phyloP scores from a whole-genome alignment of 2,888 invertebrate species.

The Dicycla oo region DNA sequence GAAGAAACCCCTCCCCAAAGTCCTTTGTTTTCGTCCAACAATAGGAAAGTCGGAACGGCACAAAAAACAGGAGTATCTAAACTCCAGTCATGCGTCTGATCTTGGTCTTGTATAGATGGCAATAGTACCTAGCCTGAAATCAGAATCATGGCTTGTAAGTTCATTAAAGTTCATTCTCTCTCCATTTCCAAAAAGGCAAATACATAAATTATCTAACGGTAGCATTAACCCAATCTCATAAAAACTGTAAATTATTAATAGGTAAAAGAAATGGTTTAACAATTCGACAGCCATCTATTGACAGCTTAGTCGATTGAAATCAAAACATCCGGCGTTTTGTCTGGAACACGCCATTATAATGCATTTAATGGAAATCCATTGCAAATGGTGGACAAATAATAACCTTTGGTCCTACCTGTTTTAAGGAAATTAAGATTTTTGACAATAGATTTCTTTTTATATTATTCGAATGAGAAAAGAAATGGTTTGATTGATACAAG shows the following conservation, averaged over 20 bases:
- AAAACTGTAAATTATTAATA: conserved; percentile 20
- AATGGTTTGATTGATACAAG: neutral
- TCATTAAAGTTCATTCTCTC: neutral
- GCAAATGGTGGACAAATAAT: conserved; percentile 65
- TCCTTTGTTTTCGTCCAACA: too few relatives aligned
- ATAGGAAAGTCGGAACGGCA: too few relatives aligned
- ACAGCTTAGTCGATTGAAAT: conserved; percentile 66
- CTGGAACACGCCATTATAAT: conserved; percentile 63
- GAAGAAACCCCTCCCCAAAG: too few relatives aligned
- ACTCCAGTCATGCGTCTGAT: too few relatives aligned
- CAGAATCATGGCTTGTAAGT: neutral
- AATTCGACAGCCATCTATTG: conserved; percentile 55
- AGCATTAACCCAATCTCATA: conserved; percentile 8
- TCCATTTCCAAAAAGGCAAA: neutral
- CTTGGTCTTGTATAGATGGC: too few relatives aligned
- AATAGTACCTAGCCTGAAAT: neutral
- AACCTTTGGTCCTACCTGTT: conserved; percentile 36
- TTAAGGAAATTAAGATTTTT: conserved; percentile 59
- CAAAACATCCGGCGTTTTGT: conserved; percentile 67
- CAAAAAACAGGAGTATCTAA: too few relatives aligned
- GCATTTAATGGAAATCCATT: conserved; percentile 62
- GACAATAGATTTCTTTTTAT: conserved; percentile 44
- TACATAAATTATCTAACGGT: neutral
- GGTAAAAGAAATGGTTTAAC: conserved; percentile 40
- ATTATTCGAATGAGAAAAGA: conserved; percentile 27